Evolutionary conservation across 92 coral and sea anemone genomes (phyloP), one percentile per base, ranked within the genome.

Genomic region (Porites divaricata): DNA sequence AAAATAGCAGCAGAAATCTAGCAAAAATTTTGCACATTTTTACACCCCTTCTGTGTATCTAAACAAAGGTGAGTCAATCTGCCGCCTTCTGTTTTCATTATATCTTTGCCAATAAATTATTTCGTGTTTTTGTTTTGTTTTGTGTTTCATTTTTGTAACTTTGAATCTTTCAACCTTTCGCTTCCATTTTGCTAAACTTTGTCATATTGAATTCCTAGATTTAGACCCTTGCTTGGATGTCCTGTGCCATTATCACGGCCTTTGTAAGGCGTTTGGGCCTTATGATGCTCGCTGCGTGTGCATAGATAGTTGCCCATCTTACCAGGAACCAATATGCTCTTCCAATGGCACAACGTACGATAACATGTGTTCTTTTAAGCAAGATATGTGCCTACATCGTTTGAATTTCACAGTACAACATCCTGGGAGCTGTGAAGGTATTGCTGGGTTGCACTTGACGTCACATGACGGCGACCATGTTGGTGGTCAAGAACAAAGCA

Each of bases 341-440:
- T 87, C 94, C 1, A 90, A 90, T 41, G 94, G 91, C 49, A 81
- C 83, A 48, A 77, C 78, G 49, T 83, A 28, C 45, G 89, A 69
- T 79, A 89, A 90, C 75, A 74, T 54, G 21, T 90, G 93, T 69
- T 56, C 67, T n/a, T 88, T 74, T 77, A 71, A 91, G 59, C 87
- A 78, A 49, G 91, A 88, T 45, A 71, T 85, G 28, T 91, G 94
- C 69, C 81, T 48, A 25, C 54, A 71, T 2, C 67, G 51, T 26
- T 65, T 50, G 20, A 87, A 87, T 35, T 80, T 81, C 70, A 78
- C 94, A 1, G 68, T 83, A 35, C 88, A 88, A 63, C 94, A 91
- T 70, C 94, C 81, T 16, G 94, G 94, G 50, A 91, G 94, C 69
- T 91, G 94, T 72, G 90, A 89, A 81, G 94, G 94, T 24, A 50